A percentile compares a stretch with the other conserved stretches of the same genome.
These are phyloP conservation scores for Probosciger aterrimus DNA, from an alignment of 2,113 vertebrate genomes.

Conservation along the genomic window DNA sequence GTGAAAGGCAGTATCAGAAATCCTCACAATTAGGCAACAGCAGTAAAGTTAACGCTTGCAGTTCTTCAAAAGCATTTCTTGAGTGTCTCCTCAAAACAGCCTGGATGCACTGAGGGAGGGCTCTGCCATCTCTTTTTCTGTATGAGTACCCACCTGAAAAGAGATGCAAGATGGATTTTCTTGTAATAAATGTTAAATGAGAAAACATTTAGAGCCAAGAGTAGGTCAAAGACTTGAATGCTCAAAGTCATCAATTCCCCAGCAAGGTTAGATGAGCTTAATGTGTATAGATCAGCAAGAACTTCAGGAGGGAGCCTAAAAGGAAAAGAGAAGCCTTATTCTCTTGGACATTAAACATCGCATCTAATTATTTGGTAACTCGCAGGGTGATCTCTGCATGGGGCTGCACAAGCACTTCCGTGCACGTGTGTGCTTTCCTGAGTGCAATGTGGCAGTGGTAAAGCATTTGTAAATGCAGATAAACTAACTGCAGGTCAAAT, in stretches of 20 bases:
- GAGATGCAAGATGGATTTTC: neutral
- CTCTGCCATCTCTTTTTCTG: neutral
- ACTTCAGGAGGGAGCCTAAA: neutral
- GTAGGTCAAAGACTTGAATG: neutral
- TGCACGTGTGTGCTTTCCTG: neutral
- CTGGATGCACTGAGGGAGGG: neutral
- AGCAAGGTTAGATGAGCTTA: neutral
- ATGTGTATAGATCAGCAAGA: neutral
- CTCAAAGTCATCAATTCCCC: neutral
- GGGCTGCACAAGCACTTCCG: neutral
- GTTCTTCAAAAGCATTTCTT: neutral
- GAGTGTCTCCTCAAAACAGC: neutral
- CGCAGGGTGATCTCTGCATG: neutral
- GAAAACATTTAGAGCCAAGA: neutral
- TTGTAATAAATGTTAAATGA: neutral
- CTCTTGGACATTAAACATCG: neutral
- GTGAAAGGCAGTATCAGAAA: neutral
- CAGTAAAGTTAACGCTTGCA: neutral
- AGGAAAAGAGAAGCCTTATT: neutral
- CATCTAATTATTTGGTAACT: neutral
- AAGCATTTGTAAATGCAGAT: neutral
- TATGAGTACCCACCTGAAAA: neutral
- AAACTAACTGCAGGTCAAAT: neutral
- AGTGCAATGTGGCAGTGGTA: neutral
- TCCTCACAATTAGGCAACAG: neutral